phyloP scores from a whole-genome alignment of 2,888 invertebrate genomes.

The Macaria notata region DNA sequence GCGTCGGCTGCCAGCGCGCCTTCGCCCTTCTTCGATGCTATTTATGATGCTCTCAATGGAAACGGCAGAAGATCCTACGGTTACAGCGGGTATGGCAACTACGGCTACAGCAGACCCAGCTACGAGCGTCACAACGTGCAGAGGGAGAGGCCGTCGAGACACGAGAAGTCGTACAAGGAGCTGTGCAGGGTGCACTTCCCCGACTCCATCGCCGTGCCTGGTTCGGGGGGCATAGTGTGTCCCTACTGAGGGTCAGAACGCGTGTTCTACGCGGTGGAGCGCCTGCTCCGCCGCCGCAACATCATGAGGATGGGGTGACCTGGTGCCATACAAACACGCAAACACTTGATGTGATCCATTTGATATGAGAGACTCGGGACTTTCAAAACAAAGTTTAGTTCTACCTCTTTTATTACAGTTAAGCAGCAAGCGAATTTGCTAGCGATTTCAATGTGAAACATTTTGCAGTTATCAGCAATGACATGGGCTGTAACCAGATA shows the following conservation, averaged over 20 bases:
- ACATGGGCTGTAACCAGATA: no score
- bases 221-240: conserved; percentile 83
- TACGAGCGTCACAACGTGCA: conserved; percentile 8
- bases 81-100: conserved; percentile 50
- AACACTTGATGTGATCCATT: no score
- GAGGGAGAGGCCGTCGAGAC: conserved; percentile 39
- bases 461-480: background rate
- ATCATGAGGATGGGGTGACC: conserved; percentile 78
- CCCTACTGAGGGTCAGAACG: conserved; percentile 82
- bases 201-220: conserved; percentile 75
- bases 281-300: conserved; percentile 74
- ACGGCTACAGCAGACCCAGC: conserved; percentile 37
- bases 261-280: conserved; percentile 81
- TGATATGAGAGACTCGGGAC: no score
- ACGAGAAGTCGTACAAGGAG: conserved; percentile 84
- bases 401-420: background rate
- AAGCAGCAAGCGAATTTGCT: background rate
- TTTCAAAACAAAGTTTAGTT: background rate
- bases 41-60: conserved; percentile 72
- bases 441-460: background rate
- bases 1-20: conserved; percentile 47
- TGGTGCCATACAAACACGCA: conserved; percentile 12
- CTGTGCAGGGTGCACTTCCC: conserved; percentile 87
- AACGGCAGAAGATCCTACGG: conserved; percentile 67
- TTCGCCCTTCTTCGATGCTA: conserved; percentile 71